Evolutionary conservation across 2,888 invertebrate species (phyloP), one percentile per base, ranked within the genome.

Genomic region (Erebia aethiops): DNA sequence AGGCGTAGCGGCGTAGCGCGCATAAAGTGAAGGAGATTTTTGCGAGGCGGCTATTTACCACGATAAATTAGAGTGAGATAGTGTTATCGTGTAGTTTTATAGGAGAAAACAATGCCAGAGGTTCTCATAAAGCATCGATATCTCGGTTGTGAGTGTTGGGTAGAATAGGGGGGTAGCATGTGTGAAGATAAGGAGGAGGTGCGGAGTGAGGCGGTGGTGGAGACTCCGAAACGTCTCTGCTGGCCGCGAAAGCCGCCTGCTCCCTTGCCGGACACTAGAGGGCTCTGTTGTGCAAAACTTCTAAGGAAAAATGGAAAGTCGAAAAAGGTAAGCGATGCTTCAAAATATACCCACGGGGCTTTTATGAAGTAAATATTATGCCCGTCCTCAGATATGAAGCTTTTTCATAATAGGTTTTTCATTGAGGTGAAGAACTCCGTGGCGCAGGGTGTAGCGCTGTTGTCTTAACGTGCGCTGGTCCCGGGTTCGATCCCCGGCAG

Each of bases 221-320:
- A 76, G 80, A 83, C 80, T 74, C 92, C 92, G 66, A 84, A 83
- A 72, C 82, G 91, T 68, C 84, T 90, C 78, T 92, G 92, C 81
- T 92, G 92, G 92, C 79, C 88, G 76, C 87, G 87, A 69, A 86
- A 87, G 69, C 87, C 90, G 72, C 91, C 92, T 69, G 94, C 94
- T 79, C 91, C 94, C 75, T 88, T 94, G 78, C 92, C 93, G 74
- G 97, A 97, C 89, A 97, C 96, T 80, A 95, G 96, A 75, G 97
- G 97, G 76, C 96, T 97, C 86, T 97, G 96, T 88, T 97, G 97
- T 90, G 95, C 96, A 83, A 97, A 97, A 89, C 93, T 97, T 77
- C 95, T 97, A 71, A 94, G 96, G 84, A 96, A 96, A 93, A 97
- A 97, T 90, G 97, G 97, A 78, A 96, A 95, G 84, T 96, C 97